A percentile compares a stretch with the other conserved stretches of the same genome.
Evolutionary conservation across 2,113 vertebrate genomes (phyloP).

Genomic region (Myotis brandtii): DNA sequence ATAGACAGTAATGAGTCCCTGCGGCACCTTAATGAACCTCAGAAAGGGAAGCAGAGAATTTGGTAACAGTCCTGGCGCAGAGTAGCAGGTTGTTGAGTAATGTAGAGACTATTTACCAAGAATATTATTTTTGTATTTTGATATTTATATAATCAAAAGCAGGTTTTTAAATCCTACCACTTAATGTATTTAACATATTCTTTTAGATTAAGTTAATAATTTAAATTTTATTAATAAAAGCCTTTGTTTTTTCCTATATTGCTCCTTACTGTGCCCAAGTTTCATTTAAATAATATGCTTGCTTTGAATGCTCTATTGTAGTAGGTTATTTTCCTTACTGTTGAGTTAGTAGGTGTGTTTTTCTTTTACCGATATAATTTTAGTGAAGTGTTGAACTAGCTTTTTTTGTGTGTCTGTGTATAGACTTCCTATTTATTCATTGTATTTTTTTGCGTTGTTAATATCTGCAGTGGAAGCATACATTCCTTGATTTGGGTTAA

Average conservation of each 20-base stretch:
- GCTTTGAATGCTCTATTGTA: conserved; percentile 7
- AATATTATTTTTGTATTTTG: conserved; percentile 36
- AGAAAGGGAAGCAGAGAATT: conserved; percentile 84
- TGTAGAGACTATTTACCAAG: conserved; percentile 56
- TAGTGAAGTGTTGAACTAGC: neutral
- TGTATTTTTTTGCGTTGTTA: conserved; percentile 7
- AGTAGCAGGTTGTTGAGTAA: conserved; percentile 57
- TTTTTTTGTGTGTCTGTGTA: neutral
- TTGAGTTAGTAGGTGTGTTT: neutral
- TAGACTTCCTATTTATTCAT: neutral
- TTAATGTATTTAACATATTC: conserved; percentile 60
- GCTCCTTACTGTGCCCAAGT: conserved; percentile 47
- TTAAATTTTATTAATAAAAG: conserved; percentile 56
- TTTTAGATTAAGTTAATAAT: conserved; percentile 63
- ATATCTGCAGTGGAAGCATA: neutral
- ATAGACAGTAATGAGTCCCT: conserved; percentile 89
- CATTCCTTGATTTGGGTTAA: conserved; percentile 2
- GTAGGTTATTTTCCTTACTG: neutral
- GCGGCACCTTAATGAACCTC: conserved; percentile 88
- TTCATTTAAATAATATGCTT: conserved; percentile 38
- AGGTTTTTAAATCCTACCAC: conserved; percentile 11
- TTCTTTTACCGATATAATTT: conserved; percentile 67
- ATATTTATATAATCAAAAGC: conserved; percentile 42
- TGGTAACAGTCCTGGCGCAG: conserved; percentile 75
- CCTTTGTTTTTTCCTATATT: neutral